Base-by-base conservation (phyloP, 2,888 invertebrate species). In the Platycheirus rosarum region DNA sequence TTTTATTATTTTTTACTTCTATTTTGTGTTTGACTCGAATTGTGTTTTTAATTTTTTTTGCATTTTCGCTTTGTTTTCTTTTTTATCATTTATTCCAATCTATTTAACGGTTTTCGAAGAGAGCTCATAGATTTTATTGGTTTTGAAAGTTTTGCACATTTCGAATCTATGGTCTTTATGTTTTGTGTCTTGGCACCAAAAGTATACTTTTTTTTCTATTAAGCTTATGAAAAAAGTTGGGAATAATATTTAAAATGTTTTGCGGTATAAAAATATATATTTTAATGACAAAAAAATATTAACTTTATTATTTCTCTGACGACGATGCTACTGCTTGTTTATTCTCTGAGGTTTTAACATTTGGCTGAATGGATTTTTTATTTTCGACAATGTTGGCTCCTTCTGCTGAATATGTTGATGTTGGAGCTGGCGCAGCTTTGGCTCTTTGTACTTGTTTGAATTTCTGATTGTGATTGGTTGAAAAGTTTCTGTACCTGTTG, bases 231-330 rank as follows among this genome's bases (percentile, higher is more conserved):
- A 76, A 76, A 76, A 76, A 71, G 55, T 71, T 57, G 63, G 62
- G 26, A 60, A 73, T 46, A 66, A 16, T 44, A 32, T 29, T 44
- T 60, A 49, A 66, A 55, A 57, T 62, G 35, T 70, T 69, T 75
- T 55, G 44, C 49, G 40, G 62, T 71, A 71, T 68, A 76, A 71
- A 71, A 82, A 66, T 66, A 62, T 57, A 62, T 57, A 46, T 79
- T 23, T 62, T 53, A 42, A 26, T 73, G n/a, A 18, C 23, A 71
- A 71, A 60, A 65, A 60, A 76, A 46, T 63, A 68, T 76, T 70
- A 48, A 18, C 73, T n/a, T n/a, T n/a, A n/a, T 86, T 85, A 86
- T 85, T 86, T 87, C 70, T 86, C 86, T 84, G 86, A 80, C 77
- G 86, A 84, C 66, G 44, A 60, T 44, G 42, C 44, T 60, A 75